Evolutionary conservation across 2,113 vertebrate genomes (phyloP).

Genomic region (Alces alces): DNA sequence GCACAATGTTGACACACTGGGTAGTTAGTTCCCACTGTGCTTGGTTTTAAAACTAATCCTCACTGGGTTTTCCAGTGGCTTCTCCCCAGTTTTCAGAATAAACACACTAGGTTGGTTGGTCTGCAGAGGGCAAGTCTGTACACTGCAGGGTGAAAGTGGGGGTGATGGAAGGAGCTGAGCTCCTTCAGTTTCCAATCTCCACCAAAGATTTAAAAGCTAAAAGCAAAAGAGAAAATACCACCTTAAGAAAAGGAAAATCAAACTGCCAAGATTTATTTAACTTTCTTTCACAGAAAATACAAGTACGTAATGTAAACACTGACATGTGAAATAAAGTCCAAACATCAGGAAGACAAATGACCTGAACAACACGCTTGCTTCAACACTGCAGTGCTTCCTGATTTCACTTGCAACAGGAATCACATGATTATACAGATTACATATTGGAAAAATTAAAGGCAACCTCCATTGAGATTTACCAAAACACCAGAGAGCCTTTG

Average conservation of each 20-base stretch:
- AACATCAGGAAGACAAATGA: constrained; percentile 11
- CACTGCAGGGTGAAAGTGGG: not conserved
- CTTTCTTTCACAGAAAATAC: constrained; percentile 29
- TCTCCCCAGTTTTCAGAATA: not conserved
- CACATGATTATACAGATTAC: not conserved
- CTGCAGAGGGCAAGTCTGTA: not conserved
- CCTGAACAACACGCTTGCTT: not conserved
- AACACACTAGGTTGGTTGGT: not conserved
- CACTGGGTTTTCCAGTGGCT: not conserved
- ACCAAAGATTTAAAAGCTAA: constrained; percentile 1
- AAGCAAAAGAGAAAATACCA: constrained; percentile 20
- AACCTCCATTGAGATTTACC: not conserved
- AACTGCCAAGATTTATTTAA: constrained; percentile 57
- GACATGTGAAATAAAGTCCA: not conserved
- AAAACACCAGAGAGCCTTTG: not conserved
- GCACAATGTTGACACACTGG: not conserved
- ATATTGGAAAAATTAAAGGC: not conserved
- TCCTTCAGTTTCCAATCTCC: not conserved
- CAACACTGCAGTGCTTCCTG: not conserved
- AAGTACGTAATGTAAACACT: not conserved
- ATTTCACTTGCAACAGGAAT: not conserved
- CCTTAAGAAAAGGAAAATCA: constrained; percentile 39
- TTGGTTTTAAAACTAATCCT: not conserved
- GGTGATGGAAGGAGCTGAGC: not conserved
- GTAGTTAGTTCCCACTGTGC: not conserved